These are phyloP conservation scores for Lamproptera curius DNA, from an alignment of 2,888 invertebrate genomes.

Conservation along the genomic window DNA sequence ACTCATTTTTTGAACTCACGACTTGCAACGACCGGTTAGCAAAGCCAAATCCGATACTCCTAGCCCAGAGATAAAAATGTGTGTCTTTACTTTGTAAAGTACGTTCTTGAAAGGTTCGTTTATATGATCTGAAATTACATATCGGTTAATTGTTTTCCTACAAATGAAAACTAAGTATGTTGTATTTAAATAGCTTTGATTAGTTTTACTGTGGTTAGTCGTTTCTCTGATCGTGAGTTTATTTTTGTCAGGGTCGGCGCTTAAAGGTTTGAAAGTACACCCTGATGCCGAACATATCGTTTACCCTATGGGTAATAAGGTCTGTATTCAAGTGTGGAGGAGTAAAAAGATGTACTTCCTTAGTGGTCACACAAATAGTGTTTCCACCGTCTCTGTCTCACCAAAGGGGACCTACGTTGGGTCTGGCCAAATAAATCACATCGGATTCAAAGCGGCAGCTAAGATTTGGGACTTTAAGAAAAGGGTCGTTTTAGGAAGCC, in stretches of 20 bases:
- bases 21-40: too few species aligned
- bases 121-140: too few species aligned
- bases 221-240: too few species aligned
- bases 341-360: slow-evolving; percentile 86
- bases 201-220: too few species aligned
- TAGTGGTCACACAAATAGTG: slow-evolving; percentile 87
- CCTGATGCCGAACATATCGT: slow-evolving; percentile 84
- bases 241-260: slow-evolving; percentile 60
- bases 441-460: slow-evolving; percentile 92
- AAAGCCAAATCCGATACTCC: too few species aligned
- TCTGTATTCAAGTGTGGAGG: slow-evolving; percentile 83
- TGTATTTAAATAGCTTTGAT: too few species aligned
- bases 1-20: too few species aligned
- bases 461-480: slow-evolving; percentile 92
- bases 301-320: slow-evolving; percentile 88
- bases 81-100: too few species aligned
- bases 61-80: too few species aligned
- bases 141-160: too few species aligned
- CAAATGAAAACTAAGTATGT: too few species aligned
- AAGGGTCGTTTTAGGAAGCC: slow-evolving; percentile 79
- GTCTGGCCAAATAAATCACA: slow-evolving; percentile 93
- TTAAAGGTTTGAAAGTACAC: slow-evolving; percentile 83
- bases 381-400: slow-evolving; percentile 88
- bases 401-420: slow-evolving; percentile 86
- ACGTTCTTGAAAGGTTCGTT: too few species aligned